Percentiles rank a stretch among this genome's conserved stretches.
phyloP scores from a whole-genome alignment of 2,797 vertebrate genomes.

The Xerus rutilus region DNA sequence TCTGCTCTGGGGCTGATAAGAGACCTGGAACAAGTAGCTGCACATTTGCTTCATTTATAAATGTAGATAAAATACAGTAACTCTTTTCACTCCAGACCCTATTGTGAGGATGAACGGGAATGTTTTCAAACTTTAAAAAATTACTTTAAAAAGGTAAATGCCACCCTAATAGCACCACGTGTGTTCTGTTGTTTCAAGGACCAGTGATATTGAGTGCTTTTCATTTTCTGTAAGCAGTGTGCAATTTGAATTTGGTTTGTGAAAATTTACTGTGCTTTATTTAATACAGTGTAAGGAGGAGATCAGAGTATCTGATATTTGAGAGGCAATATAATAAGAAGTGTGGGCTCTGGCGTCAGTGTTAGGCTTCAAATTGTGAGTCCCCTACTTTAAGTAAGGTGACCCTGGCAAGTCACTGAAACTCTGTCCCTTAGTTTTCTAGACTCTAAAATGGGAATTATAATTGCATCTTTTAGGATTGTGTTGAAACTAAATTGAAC shows the following conservation, averaged over 20 bases:
- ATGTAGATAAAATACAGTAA: neutral
- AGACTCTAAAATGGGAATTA: neutral
- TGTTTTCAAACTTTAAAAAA: conserved; percentile 26
- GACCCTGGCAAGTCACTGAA: neutral
- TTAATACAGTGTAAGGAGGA: neutral
- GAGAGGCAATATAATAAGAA: neutral
- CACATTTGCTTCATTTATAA: neutral
- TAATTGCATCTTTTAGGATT: neutral
- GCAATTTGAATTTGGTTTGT: neutral
- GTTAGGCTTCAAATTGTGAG: neutral
- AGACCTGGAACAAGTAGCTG: neutral
- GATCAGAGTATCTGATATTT: neutral
- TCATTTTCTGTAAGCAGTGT: neutral
- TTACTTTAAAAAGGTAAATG: neutral
- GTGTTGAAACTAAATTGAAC: neutral
- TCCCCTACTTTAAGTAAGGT: neutral
- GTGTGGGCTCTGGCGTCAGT: neutral
- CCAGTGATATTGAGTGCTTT: neutral
- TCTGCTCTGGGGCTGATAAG: neutral
- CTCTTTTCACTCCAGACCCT: neutral
- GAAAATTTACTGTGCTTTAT: neutral
- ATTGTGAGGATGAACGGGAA: neutral
- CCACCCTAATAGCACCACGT: neutral
- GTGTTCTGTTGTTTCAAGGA: neutral
- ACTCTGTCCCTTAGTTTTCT: neutral